Evolutionary conservation across 2,113 vertebrate species (phyloP), one percentile per base, ranked within the genome.

Genomic region (Dascyllus trimaculatus): DNA sequence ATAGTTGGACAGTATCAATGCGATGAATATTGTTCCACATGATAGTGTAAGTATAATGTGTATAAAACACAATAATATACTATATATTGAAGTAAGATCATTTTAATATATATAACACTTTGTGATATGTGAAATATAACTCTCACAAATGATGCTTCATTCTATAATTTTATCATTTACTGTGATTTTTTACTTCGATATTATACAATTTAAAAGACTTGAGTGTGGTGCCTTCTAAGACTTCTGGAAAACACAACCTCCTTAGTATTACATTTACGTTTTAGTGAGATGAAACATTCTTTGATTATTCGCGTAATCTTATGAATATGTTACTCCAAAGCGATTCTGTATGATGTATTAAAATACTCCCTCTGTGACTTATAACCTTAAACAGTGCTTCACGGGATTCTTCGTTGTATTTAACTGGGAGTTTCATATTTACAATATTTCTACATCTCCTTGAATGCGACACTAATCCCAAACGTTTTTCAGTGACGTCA

Each of bases 401-500:
- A 15, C 13, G 11, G 40, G 11, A 14, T 13, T 3, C 29, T 6
- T 29, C 29, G 1, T 4, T 15, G 11, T 4, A 43, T 43, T 43
- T 43, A 15, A 10, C 10, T 6, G 48, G 0, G 1, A 25, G 0
- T 2, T 0, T 25, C 3, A 67, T 2, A 57, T 3, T 65, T 80
- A 13, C 71, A 5, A 49, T 0, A 35, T 48, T 64, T 66, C 4
- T 1, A 6, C 6, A 1, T 0, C 24, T 3, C 29, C 0, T 0
- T 56, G 77, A 88, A 85, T 0, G 90, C 63, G 11, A 1, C 85
- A 52, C 1, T 5, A 38, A 13, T 43, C 58, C 48, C 1, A 0
- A 38, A 17, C 64, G 45, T 22, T 48, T 53, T 29, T 43, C 25
- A 0, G 63, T 95, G 93, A 94, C 92, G 93, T 93, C 90, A 91